Evolutionary conservation across 2,888 invertebrate species (phyloP).

Genomic region (Hedya salicella): DNA sequence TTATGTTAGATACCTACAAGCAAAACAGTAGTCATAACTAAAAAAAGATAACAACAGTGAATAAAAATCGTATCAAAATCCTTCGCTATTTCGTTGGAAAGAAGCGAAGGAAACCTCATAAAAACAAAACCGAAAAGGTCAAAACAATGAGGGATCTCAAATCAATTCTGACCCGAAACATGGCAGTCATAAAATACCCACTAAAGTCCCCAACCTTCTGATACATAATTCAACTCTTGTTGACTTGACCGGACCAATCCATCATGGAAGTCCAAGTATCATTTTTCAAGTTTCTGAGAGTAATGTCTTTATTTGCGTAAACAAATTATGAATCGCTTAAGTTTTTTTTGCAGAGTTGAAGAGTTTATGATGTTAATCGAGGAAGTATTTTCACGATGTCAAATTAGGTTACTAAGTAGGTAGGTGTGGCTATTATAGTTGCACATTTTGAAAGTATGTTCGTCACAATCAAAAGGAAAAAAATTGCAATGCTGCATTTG

Average conservation of each 20-base stretch:
- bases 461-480: too few relatives aligned
- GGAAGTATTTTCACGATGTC: conserved; percentile 9
- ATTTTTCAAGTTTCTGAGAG: conserved; percentile 28
- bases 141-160: conserved; percentile 25
- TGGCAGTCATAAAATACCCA: conserved; percentile 11
- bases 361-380: not conserved
- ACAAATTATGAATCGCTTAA: conserved; percentile 38
- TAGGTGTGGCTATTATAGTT: too few relatives aligned
- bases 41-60: too few relatives aligned
- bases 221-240: conserved; percentile 41
- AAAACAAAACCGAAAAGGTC: conserved; percentile 11
- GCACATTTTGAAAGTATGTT: too few relatives aligned
- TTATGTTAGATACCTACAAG: too few relatives aligned
- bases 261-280: conserved; percentile 30
- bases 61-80: not conserved
- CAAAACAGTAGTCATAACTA: too few relatives aligned
- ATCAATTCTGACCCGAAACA: conserved; percentile 16
- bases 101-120: not conserved
- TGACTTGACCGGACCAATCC: conserved; percentile 31
- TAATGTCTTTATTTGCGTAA: conserved; percentile 28
- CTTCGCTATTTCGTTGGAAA: not conserved
- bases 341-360: conserved; percentile 10
- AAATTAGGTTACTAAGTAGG: not conserved
- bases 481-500: too few relatives aligned
- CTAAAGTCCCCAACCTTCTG: conserved; percentile 3